phyloP scores from a whole-genome alignment of 53 echinoderm and acorn worm genomes.

The Echinometra lucunter region DNA sequence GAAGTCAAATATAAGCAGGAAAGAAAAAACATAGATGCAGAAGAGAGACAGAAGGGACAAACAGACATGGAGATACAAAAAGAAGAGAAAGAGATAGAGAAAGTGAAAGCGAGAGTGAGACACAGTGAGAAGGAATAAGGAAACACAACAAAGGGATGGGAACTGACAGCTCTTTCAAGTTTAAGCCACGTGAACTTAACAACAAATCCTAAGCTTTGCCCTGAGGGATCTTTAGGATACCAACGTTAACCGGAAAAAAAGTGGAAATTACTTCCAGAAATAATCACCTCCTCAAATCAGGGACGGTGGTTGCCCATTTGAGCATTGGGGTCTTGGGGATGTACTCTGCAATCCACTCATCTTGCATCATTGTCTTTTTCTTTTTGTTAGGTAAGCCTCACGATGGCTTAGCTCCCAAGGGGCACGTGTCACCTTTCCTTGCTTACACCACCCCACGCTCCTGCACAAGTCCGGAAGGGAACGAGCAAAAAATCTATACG shows the following conservation, averaged over 20 bases:
- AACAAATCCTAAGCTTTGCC: slow-evolving; percentile 13
- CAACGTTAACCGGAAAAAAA: not conserved
- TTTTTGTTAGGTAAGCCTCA: slow-evolving; percentile 3
- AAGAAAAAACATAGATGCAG: too few relatives aligned
- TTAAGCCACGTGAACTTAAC: slow-evolving; percentile 30
- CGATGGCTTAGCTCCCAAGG: slow-evolving; percentile 16
- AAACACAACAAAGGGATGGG: not conserved
- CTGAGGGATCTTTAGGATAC: not conserved
- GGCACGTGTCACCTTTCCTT: slow-evolving; percentile 26
- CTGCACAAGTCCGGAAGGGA: slow-evolving; percentile 13
- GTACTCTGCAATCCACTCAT: not conserved
- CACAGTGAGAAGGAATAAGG: not conserved
- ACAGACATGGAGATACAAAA: too few relatives aligned
- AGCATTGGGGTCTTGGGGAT: not conserved
- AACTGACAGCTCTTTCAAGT: not conserved
- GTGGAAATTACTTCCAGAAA: not conserved
- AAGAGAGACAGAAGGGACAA: too few relatives aligned
- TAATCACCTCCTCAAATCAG: slow-evolving; percentile 6
- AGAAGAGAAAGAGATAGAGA: too few relatives aligned
- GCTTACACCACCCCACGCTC: not conserved
- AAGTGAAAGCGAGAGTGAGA: not conserved
- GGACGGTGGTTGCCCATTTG: slow-evolving; percentile 27
- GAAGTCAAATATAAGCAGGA: too few relatives aligned
- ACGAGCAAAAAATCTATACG: slow-evolving; percentile 12
- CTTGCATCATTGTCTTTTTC: slow-evolving; percentile 19